Base-by-base conservation (phyloP, 2,797 vertebrate species). In the Rhynchotus rufescens region DNA sequence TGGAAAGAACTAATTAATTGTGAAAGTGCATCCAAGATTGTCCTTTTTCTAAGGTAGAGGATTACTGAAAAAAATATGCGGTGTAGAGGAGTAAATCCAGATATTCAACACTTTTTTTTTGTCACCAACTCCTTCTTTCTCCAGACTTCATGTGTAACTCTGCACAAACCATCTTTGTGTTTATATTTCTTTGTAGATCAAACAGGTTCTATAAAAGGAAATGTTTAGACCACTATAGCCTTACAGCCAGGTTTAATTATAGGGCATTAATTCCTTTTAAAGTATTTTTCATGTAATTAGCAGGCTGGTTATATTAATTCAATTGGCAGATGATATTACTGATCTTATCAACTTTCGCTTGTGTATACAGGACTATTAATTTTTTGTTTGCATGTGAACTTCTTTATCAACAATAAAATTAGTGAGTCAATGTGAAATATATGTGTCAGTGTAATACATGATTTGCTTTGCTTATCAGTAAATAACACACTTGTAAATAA, bases 401-500 rank as follows among this genome's bases (percentile, higher is more conserved):
- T 89, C 86, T 94, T 84, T 94, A 94, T 97, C 88, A 89, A 92
- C n/a, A 86, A 10, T n/a, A 76, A 89, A 82, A 93, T 76, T 66
- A 59, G 73, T 91, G 84, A 71, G 86, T 80, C 96, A 95, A 94
- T 65, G 80, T 21, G 40, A 75, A 86, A 66, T 64, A 40, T 64
- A 40, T 28, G 0, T 93, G 87, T 83, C 36, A 9, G 34, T 44
- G 76, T 66, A 91, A 86, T 67, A 49, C 5, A 21, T 13, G 89
- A 80, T 93, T 97, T 95, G 86, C 88, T 95, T 95, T 74, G 75
- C 91, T 97, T 97, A 97, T 97, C 95, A 90, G 93, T 32, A 91
- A 96, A 89, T 96, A 95, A 92, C 93, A 97, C 84, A 92, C 79
- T 97, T 97, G 92, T 86, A 90, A 94, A 94, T 79, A 92, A 96